Evolutionary conservation across 1,140 invertebrate genomes (phyloP), one percentile per base, ranked within the genome.

Genomic region (Cephus cinctus): DNA sequence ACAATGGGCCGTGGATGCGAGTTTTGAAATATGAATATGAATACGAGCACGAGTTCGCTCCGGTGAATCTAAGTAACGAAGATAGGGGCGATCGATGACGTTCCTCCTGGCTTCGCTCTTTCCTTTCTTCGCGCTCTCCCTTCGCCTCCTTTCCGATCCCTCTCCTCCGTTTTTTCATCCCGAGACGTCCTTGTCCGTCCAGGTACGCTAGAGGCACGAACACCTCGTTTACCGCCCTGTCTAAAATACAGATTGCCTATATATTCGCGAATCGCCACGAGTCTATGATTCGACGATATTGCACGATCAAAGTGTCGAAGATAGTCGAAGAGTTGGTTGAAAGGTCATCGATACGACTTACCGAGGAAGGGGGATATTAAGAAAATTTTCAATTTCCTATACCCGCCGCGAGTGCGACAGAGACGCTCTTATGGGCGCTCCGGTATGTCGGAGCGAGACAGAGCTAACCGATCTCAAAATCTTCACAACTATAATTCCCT

Each of bases 21-120:
- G 63, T 65, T 65, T 63, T 65, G 61, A 65, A 65, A 61, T 65
- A 65, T 65, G 63, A 61, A 63, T 63, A 63, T 61, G 63, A 65
- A 65, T 65, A 61, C 60, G 48, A 34, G 48, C 16, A 47, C 42
- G 50, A 47, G 45, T 32, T 56, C 53, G 60, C 55, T 53, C 56
- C 60, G 59, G 49, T 52, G 61, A 56, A 51, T 52, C 45, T 49
- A 50, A 42, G 47, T 59, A 53, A 58, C 59, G 51, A 63, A 61
- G 61, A 59, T 52, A 54, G 47, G 40, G 41, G 32, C 58, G 61
- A 63, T 63, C 61, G 48, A 64, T 62, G 60, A 51, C 51, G 48
- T 45, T 23, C 43, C 4, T 30, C 12, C 27, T 12, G 14, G 11
- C 12, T 30, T 30, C 27, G 14, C 12, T 2, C 4, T 3, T 30